Evolutionary conservation across 2,113 vertebrate species (phyloP).

Genomic region (Anhinga anhinga): DNA sequence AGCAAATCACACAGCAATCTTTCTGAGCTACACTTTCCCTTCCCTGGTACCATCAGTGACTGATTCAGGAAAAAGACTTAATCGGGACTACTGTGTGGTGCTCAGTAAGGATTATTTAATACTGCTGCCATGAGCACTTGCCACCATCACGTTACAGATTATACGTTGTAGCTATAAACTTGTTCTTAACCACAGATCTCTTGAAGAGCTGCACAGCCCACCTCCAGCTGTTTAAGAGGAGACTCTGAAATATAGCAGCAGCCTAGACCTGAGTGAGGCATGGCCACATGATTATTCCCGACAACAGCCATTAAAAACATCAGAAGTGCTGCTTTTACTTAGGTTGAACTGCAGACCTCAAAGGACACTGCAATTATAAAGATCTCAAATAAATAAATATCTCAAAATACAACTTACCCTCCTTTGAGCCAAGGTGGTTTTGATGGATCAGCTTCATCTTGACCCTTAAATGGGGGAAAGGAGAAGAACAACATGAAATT

Average conservation of each 20-base stretch:
- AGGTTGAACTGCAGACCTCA: background rate
- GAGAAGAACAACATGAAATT: background rate
- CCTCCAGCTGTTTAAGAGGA: background rate
- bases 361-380: background rate
- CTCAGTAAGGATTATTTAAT: background rate
- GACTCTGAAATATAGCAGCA: background rate
- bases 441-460: constrained; percentile 79
- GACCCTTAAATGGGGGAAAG: constrained; percentile 66
- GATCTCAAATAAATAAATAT: background rate
- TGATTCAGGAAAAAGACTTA: background rate
- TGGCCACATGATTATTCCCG: background rate
- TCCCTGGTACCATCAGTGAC: background rate
- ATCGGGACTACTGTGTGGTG: background rate
- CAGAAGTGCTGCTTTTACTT: background rate
- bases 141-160: background rate
- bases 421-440: constrained; percentile 89
- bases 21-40: background rate
- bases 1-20: background rate
- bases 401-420: constrained; percentile 80
- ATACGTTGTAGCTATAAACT: background rate
- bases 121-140: background rate
- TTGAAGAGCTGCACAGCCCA: background rate
- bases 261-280: background rate
- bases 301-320: background rate
- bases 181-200: background rate